Evolutionary conservation across 2,113 vertebrate genomes (phyloP).

Genomic region (Abramis brama): DNA sequence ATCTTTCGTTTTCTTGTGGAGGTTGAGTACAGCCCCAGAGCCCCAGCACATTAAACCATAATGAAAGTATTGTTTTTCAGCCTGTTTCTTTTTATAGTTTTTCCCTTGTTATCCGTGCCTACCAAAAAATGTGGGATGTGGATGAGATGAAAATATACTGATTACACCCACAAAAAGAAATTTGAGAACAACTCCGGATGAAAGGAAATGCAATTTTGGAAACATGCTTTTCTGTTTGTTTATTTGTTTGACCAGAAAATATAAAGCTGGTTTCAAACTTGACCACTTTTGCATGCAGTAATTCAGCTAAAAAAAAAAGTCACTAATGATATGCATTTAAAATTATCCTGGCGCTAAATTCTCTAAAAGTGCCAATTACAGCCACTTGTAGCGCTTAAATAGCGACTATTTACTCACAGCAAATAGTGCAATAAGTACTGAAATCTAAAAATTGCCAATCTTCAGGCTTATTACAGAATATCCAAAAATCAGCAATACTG

Average conservation of each 20-base stretch:
- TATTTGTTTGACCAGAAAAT: conserved; percentile 14
- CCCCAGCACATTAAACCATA: conserved; percentile 46
- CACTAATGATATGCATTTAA: background rate
- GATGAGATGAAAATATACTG: background rate
- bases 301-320: background rate
- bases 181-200: background rate
- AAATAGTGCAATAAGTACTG: background rate
- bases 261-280: background rate
- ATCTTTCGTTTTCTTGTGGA: conserved; percentile 19
- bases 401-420: background rate
- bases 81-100: conserved; percentile 37
- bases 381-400: background rate
- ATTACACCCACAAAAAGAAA: conserved; percentile 32
- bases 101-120: conserved; percentile 30
- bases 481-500: background rate
- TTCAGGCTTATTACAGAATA: background rate
- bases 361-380: background rate
- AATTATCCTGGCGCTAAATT: background rate
- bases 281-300: background rate
- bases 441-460: background rate
- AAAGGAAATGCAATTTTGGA: conserved; percentile 2
- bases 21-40: conserved; percentile 26
- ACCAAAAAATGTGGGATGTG: background rate
- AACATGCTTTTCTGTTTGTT: background rate
- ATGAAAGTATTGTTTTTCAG: conserved; percentile 46